Evolutionary conservation across 2,113 vertebrate genomes (phyloP), one percentile per base, ranked within the genome.

Genomic region (Oriolus oriolus): DNA sequence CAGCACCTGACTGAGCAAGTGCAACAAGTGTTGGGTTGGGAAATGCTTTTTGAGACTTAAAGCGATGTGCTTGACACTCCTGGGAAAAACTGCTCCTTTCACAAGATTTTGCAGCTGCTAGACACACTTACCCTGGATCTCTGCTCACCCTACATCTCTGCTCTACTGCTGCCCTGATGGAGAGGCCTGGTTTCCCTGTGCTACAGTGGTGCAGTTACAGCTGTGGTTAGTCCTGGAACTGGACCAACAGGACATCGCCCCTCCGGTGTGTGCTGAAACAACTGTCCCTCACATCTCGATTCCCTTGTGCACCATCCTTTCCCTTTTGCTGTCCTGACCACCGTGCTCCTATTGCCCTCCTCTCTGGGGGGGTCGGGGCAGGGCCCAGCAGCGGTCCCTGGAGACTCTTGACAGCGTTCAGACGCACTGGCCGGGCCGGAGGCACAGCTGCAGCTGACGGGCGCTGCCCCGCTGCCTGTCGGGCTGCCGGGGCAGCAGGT

Each of bases 51-150:
- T 39, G 45, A 83, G 16, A n/a, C 26, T 44, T 28, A 30, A 21
- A 74, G 26, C 9, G 23, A 2, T 1, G 0, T 13, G 6, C 16
- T 90, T 82, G 24, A 15, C 3, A 0, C 6, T 74, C 35, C 42
- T 31, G 49, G 26, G 26, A 24, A 27, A n/a, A 16, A 49, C 10
- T 5, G 54, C 9, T 50, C 27, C 17, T 56, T 60, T 47, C 23
- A 16, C 27, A 11, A 24, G 61, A 13, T 44, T 70, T 60, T 37
- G 49, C 49, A 44, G 71, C 53, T 52, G 47, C 21, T 13, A 6
- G 26, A 10, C 31, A 13, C 11, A 1, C 19, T 41, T 37, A 60
- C n/a, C 57, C 35, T 60, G 57, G 35, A 26, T 60, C n/a, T 37
- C n/a, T 59, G 23, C 57, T 59, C n/a, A 37, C n/a, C 35, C 28